Percentiles rank a stretch among this genome's conserved stretches.
Conservation (phyloP, 2,888 invertebrate genomes). For the Zygaena filipendulae region DNA sequence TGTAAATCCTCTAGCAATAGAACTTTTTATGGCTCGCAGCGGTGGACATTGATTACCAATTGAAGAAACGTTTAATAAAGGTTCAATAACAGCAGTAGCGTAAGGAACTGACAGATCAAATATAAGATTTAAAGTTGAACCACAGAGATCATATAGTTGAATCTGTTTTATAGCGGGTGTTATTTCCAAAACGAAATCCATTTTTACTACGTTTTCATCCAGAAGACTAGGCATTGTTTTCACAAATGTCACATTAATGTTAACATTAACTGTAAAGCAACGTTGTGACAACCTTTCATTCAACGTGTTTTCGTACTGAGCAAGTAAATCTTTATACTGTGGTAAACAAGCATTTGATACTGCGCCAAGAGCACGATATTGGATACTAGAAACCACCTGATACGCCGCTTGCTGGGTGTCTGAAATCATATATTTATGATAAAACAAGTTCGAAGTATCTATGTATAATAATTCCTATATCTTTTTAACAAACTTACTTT, state of each 20-base stretch:
- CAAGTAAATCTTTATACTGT: constrained; percentile 85
- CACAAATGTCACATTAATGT: constrained; percentile 92
- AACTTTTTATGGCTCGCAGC: constrained; percentile 84
- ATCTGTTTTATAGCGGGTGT: constrained; percentile 90
- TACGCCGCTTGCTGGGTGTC: constrained; percentile 96
- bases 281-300: constrained; percentile 88
- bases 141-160: constrained; percentile 94
- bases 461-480: too few species aligned
- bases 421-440: constrained; percentile 29
- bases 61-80: constrained; percentile 86
- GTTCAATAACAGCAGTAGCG: constrained; percentile 90
- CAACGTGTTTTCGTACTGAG: constrained; percentile 82
- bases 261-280: constrained; percentile 94
- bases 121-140: constrained; percentile 91
- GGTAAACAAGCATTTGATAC: constrained; percentile 85
- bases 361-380: constrained; percentile 90
- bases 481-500: too few species aligned
- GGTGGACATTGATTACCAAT: constrained; percentile 95
- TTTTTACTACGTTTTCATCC: constrained; percentile 89
- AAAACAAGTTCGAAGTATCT: constrained; percentile 9
- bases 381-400: constrained; percentile 87
- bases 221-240: constrained; percentile 82
- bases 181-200: constrained; percentile 90
- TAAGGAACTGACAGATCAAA: constrained; percentile 95
- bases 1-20: constrained; percentile 89